A percentile compares a stretch with the other conserved stretches of the same genome.
Conservation (phyloP, 2,113 vertebrate genomes). For the Carettochelys insculpta region DNA sequence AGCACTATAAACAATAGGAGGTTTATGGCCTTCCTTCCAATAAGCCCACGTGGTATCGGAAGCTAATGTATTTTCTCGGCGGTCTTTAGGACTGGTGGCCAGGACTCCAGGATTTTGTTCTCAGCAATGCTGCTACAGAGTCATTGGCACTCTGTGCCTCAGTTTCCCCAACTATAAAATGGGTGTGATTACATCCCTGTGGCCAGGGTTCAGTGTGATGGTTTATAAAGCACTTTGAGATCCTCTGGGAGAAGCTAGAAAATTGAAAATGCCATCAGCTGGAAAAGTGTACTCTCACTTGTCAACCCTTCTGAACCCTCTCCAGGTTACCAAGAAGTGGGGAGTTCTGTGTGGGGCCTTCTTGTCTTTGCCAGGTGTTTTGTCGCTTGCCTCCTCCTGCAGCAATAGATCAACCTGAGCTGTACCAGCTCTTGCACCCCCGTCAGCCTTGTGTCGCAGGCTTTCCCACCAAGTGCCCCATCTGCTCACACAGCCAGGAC, state of each 20-base stretch:
- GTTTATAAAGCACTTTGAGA: not conserved
- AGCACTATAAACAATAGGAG: fast-evolving
- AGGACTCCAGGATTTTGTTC: not conserved
- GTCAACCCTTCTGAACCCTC: not conserved
- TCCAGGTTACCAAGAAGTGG: not conserved
- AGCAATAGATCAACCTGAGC: not conserved
- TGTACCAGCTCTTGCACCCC: not conserved
- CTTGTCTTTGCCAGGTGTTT: not conserved
- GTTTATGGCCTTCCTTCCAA: not conserved
- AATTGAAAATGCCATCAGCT: not conserved
- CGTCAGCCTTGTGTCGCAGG: not conserved
- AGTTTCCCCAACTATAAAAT: not conserved
- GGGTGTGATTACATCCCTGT: not conserved
- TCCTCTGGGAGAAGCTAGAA: not conserved
- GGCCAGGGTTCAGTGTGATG: not conserved
- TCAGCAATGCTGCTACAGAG: not conserved
- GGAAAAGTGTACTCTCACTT: not conserved
- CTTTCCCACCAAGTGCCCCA: not conserved
- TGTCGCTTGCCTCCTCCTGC: not conserved
- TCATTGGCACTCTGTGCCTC: not conserved
- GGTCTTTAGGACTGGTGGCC: not conserved
- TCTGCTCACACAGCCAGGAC: not conserved
- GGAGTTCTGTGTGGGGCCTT: not conserved
- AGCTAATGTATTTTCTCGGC: fast-evolving
- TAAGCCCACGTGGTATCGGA: not conserved